A percentile compares a stretch with the other conserved stretches of the same genome.
These are phyloP conservation scores for Cryptus viduatorius DNA, from an alignment of 2,888 invertebrate species.

Conservation along the genomic window DNA sequence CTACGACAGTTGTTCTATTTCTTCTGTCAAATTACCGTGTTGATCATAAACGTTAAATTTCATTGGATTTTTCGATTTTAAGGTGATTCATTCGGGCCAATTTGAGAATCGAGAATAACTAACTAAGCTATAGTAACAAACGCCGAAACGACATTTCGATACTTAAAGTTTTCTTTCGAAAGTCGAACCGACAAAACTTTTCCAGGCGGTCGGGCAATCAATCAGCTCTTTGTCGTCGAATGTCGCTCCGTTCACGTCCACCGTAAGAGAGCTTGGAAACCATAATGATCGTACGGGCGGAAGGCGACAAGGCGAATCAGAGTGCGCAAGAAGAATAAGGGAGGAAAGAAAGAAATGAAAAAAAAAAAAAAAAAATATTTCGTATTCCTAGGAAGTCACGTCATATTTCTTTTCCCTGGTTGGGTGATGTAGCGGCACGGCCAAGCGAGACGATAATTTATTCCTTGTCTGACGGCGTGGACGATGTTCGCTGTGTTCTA, in stretches of 20 bases:
- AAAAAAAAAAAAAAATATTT: conserved; percentile 66
- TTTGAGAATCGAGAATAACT: not conserved
- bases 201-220: conserved; percentile 63
- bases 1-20: not conserved
- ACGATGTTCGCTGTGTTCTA: conserved; percentile 44
- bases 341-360: conserved; percentile 7
- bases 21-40: not conserved
- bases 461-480: conserved; percentile 70
- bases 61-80: no score
- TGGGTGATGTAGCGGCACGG: conserved; percentile 60
- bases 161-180: conserved; percentile 44
- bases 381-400: conserved; percentile 71
- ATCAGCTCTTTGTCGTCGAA: conserved; percentile 69
- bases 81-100: not conserved
- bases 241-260: conserved; percentile 58
- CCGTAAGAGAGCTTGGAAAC: conserved; percentile 45
- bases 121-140: not conserved
- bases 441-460: conserved; percentile 69
- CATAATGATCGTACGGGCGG: conserved; percentile 59
- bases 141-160: conserved; percentile 28
- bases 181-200: conserved; percentile 47
- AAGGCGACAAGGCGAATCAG: conserved; percentile 28
- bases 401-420: conserved; percentile 70
- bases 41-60: no score
- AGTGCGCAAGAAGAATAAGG: conserved; percentile 44